Evolutionary conservation across 2,113 vertebrate species (phyloP).

Genomic region (Butorides virescens): DNA sequence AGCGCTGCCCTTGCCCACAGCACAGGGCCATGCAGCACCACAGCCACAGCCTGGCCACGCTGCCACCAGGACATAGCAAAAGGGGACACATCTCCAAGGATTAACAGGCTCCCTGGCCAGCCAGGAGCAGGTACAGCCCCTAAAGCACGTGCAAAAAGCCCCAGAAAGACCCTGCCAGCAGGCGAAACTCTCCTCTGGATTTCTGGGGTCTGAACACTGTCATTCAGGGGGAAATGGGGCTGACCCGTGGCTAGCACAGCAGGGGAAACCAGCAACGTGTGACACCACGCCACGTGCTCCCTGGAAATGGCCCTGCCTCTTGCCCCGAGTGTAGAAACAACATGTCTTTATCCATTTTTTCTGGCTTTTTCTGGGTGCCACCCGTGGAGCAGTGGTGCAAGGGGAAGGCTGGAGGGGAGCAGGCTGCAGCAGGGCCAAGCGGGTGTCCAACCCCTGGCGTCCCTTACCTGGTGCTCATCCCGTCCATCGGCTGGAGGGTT

Average conservation of each 20-base stretch:
- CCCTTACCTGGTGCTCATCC: not conserved
- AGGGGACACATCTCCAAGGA: not conserved
- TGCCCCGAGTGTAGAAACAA: not conserved
- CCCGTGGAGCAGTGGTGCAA: not conserved
- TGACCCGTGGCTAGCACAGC: not conserved
- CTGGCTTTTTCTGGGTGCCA: not conserved
- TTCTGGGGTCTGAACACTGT: not conserved
- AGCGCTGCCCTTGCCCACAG: not conserved
- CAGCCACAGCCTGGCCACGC: fast-evolving
- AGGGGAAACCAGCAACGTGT: fast-evolving
- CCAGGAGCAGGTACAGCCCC: not conserved
- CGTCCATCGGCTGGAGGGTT: not conserved
- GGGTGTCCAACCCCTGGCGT: not conserved
- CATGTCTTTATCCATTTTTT: not conserved
- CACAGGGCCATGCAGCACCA: not conserved
- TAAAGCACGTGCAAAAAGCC: not conserved
- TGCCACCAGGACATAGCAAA: not conserved
- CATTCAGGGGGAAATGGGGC: not conserved
- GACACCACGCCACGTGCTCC: fast-evolving
- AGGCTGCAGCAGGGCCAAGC: not conserved
- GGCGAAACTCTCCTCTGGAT: not conserved
- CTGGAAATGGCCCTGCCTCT: not conserved
- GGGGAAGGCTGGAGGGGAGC: not conserved
- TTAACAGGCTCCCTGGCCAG: not conserved
- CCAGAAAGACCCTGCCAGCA: not conserved